Conservation (phyloP, 2,888 invertebrate genomes). For the Boloria euphrosyne region DNA sequence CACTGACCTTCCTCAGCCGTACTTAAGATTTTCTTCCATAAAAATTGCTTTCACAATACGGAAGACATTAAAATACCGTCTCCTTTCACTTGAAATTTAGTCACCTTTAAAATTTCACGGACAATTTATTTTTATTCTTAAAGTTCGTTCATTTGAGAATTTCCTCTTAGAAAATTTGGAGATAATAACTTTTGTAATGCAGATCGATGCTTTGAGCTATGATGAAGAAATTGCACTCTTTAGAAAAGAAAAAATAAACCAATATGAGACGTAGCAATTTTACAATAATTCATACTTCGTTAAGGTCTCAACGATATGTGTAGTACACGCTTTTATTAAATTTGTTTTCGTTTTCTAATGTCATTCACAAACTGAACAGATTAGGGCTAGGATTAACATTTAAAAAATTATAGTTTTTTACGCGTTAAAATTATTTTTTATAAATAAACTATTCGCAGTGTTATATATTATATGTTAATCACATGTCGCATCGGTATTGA, state of each 20-base stretch:
- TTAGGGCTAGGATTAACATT: too few relatives aligned
- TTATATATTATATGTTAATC: too few relatives aligned
- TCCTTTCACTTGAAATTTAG: conserved; percentile 33
- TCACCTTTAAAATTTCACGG: conserved; percentile 39
- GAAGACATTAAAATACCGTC: conserved; percentile 31
- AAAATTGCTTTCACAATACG: conserved; percentile 25
- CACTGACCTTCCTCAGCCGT: background rate
- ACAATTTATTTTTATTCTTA: conserved; percentile 36
- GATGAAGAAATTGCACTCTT: background rate
- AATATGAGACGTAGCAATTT: too few relatives aligned
- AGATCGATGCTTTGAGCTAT: conserved; percentile 12
- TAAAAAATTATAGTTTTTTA: too few relatives aligned
- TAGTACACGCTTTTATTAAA: background rate
- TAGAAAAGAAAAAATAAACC: background rate
- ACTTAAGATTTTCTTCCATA: conserved; percentile 15
- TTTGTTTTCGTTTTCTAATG: too few relatives aligned
- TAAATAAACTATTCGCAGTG: too few relatives aligned
- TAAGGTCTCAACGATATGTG: too few relatives aligned
- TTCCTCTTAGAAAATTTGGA: conserved; percentile 24
- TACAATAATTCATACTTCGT: too few relatives aligned
- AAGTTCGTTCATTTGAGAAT: conserved; percentile 37
- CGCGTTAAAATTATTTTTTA: too few relatives aligned
- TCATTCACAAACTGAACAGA: too few relatives aligned
- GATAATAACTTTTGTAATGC: conserved; percentile 26
- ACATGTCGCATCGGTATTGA: too few relatives aligned